phyloP scores from a whole-genome alignment of 2,113 vertebrate genomes.

The Emydura subglobosa region DNA sequence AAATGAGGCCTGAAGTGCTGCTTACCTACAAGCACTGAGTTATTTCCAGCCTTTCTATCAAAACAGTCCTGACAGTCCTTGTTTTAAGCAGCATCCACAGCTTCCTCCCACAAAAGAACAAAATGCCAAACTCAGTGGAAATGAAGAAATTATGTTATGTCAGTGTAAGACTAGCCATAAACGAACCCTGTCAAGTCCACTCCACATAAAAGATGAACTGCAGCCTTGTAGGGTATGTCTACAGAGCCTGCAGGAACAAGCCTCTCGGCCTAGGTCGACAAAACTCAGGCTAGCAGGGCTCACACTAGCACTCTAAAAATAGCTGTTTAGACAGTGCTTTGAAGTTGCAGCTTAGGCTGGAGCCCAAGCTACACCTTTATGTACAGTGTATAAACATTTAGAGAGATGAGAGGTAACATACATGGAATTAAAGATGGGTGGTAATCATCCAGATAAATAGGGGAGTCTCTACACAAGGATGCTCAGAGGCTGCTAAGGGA shows the following conservation, averaged over 20 bases:
- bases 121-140: neutral
- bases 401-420: neutral
- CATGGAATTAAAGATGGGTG: neutral
- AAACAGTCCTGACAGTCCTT: neutral
- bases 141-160: neutral
- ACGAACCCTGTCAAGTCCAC: constrained; percentile 58
- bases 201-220: constrained; percentile 39
- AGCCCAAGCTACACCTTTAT: neutral
- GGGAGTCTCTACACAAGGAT: neutral
- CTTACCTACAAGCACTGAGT: constrained; percentile 7
- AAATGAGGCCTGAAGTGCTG: neutral
- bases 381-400: neutral
- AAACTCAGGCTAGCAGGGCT: neutral
- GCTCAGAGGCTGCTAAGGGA: neutral
- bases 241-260: neutral
- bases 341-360: neutral
- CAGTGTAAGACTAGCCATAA: constrained; percentile 47
- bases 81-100: constrained; percentile 14
- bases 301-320: neutral
- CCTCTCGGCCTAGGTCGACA: neutral
- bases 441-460: neutral
- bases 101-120: constrained; percentile 17
- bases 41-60: neutral
- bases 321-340: neutral
- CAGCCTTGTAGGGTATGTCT: constrained; percentile 14